These are phyloP conservation scores for Napeogenes inachia DNA, from an alignment of 2,888 invertebrate genomes.

Conservation along the genomic window DNA sequence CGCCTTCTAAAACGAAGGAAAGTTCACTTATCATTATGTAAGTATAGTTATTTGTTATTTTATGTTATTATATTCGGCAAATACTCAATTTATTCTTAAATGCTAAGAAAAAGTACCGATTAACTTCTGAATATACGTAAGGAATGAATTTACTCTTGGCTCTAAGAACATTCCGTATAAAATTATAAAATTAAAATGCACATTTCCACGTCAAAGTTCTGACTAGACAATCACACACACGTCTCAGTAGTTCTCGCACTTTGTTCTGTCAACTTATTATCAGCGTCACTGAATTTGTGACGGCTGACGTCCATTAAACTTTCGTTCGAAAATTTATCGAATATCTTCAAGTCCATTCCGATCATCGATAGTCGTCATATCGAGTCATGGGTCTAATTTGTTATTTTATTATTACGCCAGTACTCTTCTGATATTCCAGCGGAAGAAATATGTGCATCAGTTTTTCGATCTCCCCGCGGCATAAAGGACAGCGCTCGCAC, in stretches of 20 bases:
- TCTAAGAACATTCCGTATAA: conserved; percentile 10
- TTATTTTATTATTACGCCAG: conserved; percentile 63
- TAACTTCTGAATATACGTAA: conserved; percentile 9
- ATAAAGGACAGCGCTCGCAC: conserved; percentile 86
- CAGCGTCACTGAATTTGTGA: background rate
- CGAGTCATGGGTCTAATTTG: conserved; percentile 10
- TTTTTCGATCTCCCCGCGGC: conserved; percentile 83
- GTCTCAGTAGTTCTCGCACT: conserved; percentile 9
- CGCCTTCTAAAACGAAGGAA: conserved; percentile 70
- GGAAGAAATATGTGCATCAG: conserved; percentile 84
- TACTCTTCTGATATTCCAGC: conserved; percentile 69
- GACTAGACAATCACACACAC: conserved; percentile 67
- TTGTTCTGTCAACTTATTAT: no score
- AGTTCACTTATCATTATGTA: conserved; percentile 20
- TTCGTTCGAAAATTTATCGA: conserved; percentile 29
- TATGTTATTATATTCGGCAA: conserved; percentile 15
- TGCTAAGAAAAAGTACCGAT: conserved; percentile 26
- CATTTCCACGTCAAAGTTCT: conserved; percentile 35
- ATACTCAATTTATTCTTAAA: conserved; percentile 19
- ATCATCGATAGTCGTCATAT: conserved; percentile 1
- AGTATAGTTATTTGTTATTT: conserved; percentile 15
- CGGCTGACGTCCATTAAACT: conserved; percentile 25
- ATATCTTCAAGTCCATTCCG: conserved; percentile 14
- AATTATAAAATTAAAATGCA: conserved; percentile 23
- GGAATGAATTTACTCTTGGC: conserved; percentile 11